These are phyloP conservation scores for Hexactinellida sp. DNA, from an alignment of 37 sponge, comb jelly and placozoan genomes.

Conservation along the genomic window DNA sequence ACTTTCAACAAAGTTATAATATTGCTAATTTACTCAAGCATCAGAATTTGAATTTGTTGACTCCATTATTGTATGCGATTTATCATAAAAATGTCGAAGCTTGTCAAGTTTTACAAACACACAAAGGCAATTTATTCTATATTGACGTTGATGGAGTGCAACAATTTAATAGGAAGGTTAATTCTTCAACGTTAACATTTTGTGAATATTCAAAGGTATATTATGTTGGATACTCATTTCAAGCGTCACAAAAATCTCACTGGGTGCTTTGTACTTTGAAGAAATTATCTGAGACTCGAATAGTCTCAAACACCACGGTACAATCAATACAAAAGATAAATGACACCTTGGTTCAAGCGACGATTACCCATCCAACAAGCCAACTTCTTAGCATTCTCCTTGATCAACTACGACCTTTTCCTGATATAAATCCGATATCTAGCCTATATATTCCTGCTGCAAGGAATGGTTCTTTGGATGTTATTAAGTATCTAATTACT, in stretches of 20 bases:
- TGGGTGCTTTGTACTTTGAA: neutral
- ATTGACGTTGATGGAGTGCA: neutral
- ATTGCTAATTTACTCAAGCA: neutral
- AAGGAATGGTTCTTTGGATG: neutral
- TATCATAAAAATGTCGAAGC: neutral
- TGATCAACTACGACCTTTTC: neutral
- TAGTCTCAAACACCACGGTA: neutral
- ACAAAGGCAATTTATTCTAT: neutral
- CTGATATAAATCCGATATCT: neutral
- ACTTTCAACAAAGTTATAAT: neutral
- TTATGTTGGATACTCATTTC: neutral
- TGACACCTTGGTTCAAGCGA: neutral
- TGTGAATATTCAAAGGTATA: neutral
- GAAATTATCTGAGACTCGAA: neutral
- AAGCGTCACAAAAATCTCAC: too few species aligned
- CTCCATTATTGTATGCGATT: neutral
- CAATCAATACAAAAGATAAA: neutral
- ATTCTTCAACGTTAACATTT: neutral
- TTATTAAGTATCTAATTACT: neutral
- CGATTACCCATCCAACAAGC: neutral
- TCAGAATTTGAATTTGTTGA: neutral
- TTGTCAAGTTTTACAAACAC: neutral
- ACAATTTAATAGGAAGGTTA: neutral
- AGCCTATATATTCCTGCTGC: neutral
- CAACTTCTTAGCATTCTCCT: neutral